These are phyloP conservation scores for Atrichornis clamosus DNA, from an alignment of 2,113 vertebrate genomes.

Conservation along the genomic window DNA sequence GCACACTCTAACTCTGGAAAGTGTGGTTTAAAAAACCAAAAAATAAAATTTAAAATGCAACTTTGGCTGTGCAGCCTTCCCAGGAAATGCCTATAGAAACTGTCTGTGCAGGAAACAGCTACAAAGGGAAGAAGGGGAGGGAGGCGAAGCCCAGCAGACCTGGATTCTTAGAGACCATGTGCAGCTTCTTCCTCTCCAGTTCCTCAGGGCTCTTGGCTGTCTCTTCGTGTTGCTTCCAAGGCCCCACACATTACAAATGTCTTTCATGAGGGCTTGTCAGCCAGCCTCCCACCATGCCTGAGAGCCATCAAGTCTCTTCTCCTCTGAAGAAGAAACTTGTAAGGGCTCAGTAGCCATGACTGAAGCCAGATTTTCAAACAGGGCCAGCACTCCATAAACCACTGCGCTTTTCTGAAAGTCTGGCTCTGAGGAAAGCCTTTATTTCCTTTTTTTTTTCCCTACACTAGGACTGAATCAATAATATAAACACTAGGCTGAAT, in stretches of 20 bases:
- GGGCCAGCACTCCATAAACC: neutral
- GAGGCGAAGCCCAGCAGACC: neutral
- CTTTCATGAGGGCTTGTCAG: neutral
- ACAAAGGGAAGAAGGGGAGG: neutral
- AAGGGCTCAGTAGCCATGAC: neutral
- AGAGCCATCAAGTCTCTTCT: neutral
- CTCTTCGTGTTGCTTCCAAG: neutral
- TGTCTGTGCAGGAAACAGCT: constrained; percentile 4
- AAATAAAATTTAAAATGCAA: neutral
- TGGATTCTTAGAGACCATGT: neutral
- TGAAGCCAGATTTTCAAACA: neutral
- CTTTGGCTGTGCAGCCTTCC: neutral
- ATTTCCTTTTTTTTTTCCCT: neutral
- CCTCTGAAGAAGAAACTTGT: neutral
- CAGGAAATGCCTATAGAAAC: neutral
- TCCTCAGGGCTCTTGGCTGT: neutral
- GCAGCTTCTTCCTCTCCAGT: neutral
- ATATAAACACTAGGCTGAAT: neutral
- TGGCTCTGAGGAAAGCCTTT: neutral
- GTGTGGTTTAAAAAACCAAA: neutral
- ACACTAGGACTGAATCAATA: neutral
- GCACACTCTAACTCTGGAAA: neutral
- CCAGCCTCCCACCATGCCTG: neutral
- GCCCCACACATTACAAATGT: neutral
- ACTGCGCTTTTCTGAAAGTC: neutral